Base-by-base conservation (phyloP, 2,113 vertebrate genomes). In the Pollachius pollachius region DNA sequence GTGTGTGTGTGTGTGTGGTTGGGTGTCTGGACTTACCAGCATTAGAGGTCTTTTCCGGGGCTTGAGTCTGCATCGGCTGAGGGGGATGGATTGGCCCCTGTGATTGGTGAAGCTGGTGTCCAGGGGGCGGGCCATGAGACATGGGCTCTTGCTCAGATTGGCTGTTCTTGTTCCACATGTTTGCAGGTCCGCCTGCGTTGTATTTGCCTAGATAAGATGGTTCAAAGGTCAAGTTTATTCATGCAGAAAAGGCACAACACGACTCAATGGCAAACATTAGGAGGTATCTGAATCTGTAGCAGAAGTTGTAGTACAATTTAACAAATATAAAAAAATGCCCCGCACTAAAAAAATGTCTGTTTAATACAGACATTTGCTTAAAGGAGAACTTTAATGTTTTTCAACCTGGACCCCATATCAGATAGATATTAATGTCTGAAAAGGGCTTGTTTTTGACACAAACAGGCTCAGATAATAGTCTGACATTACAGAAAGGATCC, bases 91-190 rank as follows among this genome's bases (percentile, higher is more conserved):
- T 77, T 0, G 77, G 63, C 62, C 18, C 70, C 56, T 89, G 85
- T 25, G 71, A 19, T 15, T 82, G 59, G 68, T 89, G 84, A 34
- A 80, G 19, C 58, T 85, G 84, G 66, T 83, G 81, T 73, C 92
- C 90, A 78, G 91, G 86, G 70, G 94, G 85, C 4, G 71, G 71
- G 27, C 75, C 72, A 57, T 72, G 62, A 11, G 76, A 83, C 81
- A 92, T 93, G 80, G 90, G 85, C 78, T 94, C 94, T 88, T 94
- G 93, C 70, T 96, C 96, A 17, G 94, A 85, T 59, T 90, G 91
- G 86, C 85, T 86, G 13, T 95, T 94, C 86, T 92, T 94, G 90
- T 94, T 96, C 98, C 98, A 97, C 96, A 95, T 94, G 89, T 96
- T 98, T 88, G 95, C 95, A 82, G 91, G 89, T 80, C 94, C 93